Conservation (phyloP, 2,888 invertebrate genomes). For the Rhimphoctona megacephalus region DNA sequence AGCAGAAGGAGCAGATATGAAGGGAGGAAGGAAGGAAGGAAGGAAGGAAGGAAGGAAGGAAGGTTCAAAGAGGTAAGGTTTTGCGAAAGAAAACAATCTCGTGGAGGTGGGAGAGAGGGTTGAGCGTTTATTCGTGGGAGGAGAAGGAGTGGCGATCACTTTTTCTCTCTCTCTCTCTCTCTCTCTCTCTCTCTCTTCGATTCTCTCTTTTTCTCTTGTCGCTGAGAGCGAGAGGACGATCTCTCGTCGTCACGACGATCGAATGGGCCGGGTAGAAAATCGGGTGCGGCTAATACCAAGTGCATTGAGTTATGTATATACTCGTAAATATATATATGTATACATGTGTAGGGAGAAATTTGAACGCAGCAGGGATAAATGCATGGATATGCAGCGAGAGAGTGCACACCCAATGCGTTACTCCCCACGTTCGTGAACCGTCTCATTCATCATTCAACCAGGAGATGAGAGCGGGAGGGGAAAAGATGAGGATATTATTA, state of each 20-base stretch:
- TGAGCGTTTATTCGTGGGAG: constrained; percentile 48
- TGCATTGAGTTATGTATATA: constrained; percentile 26
- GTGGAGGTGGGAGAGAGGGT: constrained; percentile 69
- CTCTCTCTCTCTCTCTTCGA: not conserved
- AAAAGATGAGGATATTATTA: constrained; percentile 63
- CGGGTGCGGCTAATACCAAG: constrained; percentile 63
- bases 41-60: not conserved
- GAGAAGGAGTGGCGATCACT: constrained; percentile 49
- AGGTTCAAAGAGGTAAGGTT: constrained; percentile 15
- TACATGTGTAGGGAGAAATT: not conserved
- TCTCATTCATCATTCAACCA: constrained; percentile 79
- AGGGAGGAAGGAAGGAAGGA: not conserved
- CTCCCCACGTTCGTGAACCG: constrained; percentile 66
- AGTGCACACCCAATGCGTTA: constrained; percentile 58
- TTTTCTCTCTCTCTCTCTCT: constrained; percentile 13
- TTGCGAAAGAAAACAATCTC: constrained; percentile 71
- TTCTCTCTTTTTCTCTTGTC: not conserved
- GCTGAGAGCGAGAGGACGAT: constrained; percentile 54
- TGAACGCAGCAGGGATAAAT: constrained; percentile 53
- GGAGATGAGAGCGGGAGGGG: constrained; percentile 66
- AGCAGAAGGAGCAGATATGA: constrained; percentile 52
- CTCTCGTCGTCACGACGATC: constrained; percentile 61
- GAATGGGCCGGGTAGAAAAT: constrained; percentile 53
- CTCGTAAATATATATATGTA: not conserved
- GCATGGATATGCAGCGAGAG: constrained; percentile 44